Evolutionary conservation across 2,888 invertebrate species (phyloP).

Genomic region (Merodon equestris): DNA sequence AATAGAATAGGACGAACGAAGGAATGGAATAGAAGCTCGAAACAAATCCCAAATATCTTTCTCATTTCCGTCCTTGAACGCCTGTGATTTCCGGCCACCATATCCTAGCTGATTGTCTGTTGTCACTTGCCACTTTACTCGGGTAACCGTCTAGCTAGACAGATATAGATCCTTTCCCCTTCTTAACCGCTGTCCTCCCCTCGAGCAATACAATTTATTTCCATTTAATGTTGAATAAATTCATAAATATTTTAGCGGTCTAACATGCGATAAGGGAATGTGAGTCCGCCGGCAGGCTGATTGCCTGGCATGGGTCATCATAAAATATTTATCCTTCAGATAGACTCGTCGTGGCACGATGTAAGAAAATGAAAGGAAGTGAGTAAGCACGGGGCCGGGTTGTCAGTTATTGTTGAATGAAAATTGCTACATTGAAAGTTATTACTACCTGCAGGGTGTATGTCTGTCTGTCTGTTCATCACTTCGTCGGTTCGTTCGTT

Average conservation of each 20-base stretch:
- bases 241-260: conserved; percentile 62
- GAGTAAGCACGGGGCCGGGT: conserved; percentile 40
- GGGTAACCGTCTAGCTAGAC: not conserved
- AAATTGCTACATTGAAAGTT: conserved; percentile 63
- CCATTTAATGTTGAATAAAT: conserved; percentile 63
- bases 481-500: too few species aligned
- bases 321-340: conserved; percentile 67
- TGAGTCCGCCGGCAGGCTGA: not conserved
- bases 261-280: conserved; percentile 15
- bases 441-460: conserved; percentile 60
- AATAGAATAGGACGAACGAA: conserved; percentile 3
- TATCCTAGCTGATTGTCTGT: conserved; percentile 55
- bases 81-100: conserved; percentile 68
- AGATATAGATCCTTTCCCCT: not conserved
- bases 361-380: conserved; percentile 19
- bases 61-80: conserved; percentile 66
- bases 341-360: not conserved
- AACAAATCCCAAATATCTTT: conserved; percentile 61
- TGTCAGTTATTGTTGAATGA: conserved; percentile 62
- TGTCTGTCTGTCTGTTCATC: conserved; percentile 12
- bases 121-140: conserved; percentile 35
- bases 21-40: too few species aligned
- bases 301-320: conserved; percentile 18
- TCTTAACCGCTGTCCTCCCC: conserved; percentile 11
- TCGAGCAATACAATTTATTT: conserved; percentile 59